These are phyloP conservation scores for Myotis planiceps DNA, from an alignment of 2,797 vertebrate species.

Conservation along the genomic window DNA sequence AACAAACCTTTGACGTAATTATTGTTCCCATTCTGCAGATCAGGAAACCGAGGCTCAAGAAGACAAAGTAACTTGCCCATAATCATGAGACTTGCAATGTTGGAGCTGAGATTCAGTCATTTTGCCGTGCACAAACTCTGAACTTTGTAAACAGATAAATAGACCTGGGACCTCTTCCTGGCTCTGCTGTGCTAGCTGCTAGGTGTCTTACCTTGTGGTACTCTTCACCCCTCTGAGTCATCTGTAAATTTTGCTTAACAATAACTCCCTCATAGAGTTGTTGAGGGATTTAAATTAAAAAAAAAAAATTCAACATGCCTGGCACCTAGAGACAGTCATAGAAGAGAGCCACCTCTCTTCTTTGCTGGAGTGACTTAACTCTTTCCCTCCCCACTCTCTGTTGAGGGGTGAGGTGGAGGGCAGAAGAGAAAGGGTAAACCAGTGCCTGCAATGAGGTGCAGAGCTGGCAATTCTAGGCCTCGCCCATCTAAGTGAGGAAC, in stretches of 20 bases:
- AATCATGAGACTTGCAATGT: neutral
- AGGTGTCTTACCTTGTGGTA: no score
- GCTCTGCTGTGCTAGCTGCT: neutral
- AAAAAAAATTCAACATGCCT: neutral
- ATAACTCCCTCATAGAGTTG: neutral
- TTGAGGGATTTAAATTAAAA: neutral
- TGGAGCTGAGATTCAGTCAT: neutral
- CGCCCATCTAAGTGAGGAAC: neutral
- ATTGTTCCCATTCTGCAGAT: neutral
- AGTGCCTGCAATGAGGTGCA: neutral
- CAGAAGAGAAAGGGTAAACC: neutral
- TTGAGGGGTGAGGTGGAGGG: neutral
- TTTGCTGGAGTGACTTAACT: neutral
- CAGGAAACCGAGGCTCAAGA: neutral
- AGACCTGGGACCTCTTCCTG: neutral
- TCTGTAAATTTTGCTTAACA: neutral
- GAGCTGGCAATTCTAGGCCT: neutral
- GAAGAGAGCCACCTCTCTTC: neutral
- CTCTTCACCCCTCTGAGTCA: neutral
- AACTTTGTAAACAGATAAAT: neutral
- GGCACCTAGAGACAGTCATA: neutral
- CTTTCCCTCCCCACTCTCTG: neutral
- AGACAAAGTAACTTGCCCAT: neutral
- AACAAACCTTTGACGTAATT: neutral
- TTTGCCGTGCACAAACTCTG: neutral